Percentiles rank a stretch among this genome's conserved stretches.
phyloP scores from a whole-genome alignment of 2,888 invertebrate species.

The Eurois occulta region DNA sequence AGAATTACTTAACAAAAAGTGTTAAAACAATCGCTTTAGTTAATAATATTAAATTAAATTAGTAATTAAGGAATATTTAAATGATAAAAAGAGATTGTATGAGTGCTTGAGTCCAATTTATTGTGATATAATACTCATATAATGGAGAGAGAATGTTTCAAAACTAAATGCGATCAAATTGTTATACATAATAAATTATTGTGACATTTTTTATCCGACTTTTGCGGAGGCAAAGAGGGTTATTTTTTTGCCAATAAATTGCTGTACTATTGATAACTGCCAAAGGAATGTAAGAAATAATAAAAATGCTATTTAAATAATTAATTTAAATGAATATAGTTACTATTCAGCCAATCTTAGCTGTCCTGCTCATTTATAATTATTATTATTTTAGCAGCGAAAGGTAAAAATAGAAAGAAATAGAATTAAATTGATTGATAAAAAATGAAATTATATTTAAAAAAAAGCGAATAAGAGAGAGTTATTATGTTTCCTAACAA shows the following conservation, averaged over 20 bases:
- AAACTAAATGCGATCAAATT: constrained; percentile 15
- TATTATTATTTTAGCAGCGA: neutral
- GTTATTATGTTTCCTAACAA: neutral
- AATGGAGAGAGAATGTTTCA: constrained; percentile 23
- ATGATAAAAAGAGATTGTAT: constrained; percentile 23
- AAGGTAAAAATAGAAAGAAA: neutral
- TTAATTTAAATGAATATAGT: neutral
- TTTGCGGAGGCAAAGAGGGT: neutral
- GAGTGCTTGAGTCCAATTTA: constrained; percentile 36
- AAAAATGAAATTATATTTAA: neutral
- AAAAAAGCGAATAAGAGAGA: neutral
- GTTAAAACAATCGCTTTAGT: constrained; percentile 23
- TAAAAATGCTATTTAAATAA: neutral
- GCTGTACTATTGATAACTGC: neutral
- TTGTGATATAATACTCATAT: constrained; percentile 53
- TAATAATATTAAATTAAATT: constrained; percentile 5
- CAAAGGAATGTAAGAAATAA: neutral
- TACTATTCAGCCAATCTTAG: neutral
- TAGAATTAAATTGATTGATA: neutral
- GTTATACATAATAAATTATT: constrained; percentile 10
- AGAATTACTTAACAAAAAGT: constrained; percentile 23
- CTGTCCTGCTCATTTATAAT: neutral
- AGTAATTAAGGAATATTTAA: constrained; percentile 18
- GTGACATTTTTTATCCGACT: constrained; percentile 16
- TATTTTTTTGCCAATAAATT: neutral